phyloP scores from a whole-genome alignment of 2,797 vertebrate genomes.

The Austrolebias charrua region DNA sequence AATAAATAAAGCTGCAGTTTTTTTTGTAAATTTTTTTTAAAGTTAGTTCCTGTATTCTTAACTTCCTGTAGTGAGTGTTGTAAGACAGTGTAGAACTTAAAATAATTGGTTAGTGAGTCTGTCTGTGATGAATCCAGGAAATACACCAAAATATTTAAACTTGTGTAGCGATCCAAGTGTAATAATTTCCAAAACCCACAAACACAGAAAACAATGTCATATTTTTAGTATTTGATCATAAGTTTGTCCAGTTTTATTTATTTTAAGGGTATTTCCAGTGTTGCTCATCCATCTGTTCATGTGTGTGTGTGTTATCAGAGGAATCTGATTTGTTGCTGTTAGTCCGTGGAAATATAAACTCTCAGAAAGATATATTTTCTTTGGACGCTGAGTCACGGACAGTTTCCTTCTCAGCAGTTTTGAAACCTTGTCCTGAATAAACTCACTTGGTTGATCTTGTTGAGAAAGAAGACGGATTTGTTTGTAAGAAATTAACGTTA shows the following conservation, averaged over 20 bases:
- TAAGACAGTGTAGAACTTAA: no score
- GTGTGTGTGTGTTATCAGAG: background rate
- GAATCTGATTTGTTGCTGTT: background rate
- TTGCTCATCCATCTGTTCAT: constrained; percentile 9
- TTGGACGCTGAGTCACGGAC: constrained; percentile 18
- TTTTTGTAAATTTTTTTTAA: background rate
- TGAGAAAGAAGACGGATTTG: constrained; percentile 37
- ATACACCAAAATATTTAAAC: no score
- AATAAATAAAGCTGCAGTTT: no score
- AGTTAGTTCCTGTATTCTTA: background rate
- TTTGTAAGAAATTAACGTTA: constrained; percentile 22
- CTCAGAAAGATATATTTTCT: constrained; percentile 23
- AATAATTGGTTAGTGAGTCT: no score
- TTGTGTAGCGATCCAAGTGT: no score
- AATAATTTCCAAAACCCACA: no score
- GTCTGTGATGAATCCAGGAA: no score
- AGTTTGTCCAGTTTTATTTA: no score
- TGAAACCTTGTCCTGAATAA: constrained; percentile 40
- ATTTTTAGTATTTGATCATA: no score
- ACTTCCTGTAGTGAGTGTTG: background rate
- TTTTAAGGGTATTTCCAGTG: no score
- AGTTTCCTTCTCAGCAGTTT: constrained; percentile 21
- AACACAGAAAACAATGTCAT: no score
- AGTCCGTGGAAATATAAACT: constrained; percentile 20
- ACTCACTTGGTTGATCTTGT: constrained; percentile 35